Conservation (phyloP, 2,888 invertebrate genomes). For the Acrobasis suavella region DNA sequence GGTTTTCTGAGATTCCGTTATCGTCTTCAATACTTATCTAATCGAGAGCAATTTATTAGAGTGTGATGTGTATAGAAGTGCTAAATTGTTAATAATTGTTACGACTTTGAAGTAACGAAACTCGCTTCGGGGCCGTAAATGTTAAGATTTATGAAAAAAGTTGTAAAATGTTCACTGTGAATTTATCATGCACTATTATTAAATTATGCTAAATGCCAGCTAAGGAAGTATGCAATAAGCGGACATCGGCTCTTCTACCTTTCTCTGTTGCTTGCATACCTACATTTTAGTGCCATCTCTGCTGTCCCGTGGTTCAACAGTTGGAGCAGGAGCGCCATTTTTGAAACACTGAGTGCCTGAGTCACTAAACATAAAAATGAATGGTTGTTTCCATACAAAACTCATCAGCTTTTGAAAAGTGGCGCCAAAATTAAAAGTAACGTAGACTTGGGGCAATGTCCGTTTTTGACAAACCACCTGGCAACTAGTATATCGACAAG, state of each 20-base stretch:
- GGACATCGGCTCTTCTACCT: neutral
- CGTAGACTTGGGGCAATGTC: neutral
- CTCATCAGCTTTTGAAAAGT: too few species aligned
- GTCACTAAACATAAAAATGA: too few species aligned
- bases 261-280: neutral
- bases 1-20: constrained; percentile 20
- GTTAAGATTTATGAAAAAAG: constrained; percentile 8
- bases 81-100: constrained; percentile 21
- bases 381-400: too few species aligned
- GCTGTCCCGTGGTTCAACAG: too few species aligned
- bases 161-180: constrained; percentile 13
- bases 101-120: constrained; percentile 14
- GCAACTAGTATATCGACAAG: constrained; percentile 45
- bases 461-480: neutral
- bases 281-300: neutral
- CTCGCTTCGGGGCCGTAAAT: constrained; percentile 2
- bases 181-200: constrained; percentile 33
- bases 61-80: constrained; percentile 7
- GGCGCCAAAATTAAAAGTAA: neutral
- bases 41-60: constrained; percentile 22
- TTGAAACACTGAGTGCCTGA: too few species aligned
- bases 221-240: neutral
- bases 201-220: neutral
- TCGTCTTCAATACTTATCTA: constrained; percentile 20
- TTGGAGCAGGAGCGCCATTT: too few species aligned